Percentiles rank a stretch among this genome's conserved stretches.
Conservation (phyloP, 2,888 invertebrate genomes). For the Xiphydria camelus region DNA sequence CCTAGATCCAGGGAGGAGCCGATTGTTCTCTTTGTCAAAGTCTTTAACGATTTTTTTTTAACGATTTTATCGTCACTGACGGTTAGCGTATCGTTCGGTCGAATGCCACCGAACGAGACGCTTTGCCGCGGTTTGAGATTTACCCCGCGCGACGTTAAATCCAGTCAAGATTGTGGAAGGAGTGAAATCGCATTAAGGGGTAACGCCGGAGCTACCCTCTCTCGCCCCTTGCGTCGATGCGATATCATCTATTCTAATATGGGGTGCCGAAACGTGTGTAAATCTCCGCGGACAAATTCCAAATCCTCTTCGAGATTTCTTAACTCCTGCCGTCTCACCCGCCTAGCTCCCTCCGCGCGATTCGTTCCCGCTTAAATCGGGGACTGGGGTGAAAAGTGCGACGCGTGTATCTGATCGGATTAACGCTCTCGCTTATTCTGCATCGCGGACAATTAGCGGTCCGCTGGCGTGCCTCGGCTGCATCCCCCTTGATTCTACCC, state of each 20-base stretch:
- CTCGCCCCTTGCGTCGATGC: conserved; percentile 14
- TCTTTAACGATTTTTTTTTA: too few species aligned
- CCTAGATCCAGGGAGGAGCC: too few species aligned
- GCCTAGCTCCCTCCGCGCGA: neutral
- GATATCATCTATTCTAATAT: conserved; percentile 37
- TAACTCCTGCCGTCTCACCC: conserved; percentile 8
- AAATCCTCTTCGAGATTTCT: conserved; percentile 40
- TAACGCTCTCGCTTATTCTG: too few species aligned
- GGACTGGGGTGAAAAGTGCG: neutral
- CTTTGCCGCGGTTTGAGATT: too few species aligned
- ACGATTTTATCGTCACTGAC: too few species aligned
- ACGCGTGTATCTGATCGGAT: neutral
- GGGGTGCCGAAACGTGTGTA: conserved; percentile 29
- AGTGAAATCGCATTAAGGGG: conserved; percentile 34
- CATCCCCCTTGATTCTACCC: neutral
- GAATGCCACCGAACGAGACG: too few species aligned
- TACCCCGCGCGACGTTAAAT: conserved; percentile 26
- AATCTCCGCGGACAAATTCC: conserved; percentile 41
- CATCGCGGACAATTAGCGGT: too few species aligned
- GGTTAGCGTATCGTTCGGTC: too few species aligned
- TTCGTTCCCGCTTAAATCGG: too few species aligned
- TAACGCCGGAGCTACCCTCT: conserved; percentile 15
- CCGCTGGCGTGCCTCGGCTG: neutral
- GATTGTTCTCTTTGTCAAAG: too few species aligned
- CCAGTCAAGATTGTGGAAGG: conserved; percentile 27